Evolutionary conservation across 2,888 invertebrate genomes (phyloP).

Genomic region (Andrena camellia): DNA sequence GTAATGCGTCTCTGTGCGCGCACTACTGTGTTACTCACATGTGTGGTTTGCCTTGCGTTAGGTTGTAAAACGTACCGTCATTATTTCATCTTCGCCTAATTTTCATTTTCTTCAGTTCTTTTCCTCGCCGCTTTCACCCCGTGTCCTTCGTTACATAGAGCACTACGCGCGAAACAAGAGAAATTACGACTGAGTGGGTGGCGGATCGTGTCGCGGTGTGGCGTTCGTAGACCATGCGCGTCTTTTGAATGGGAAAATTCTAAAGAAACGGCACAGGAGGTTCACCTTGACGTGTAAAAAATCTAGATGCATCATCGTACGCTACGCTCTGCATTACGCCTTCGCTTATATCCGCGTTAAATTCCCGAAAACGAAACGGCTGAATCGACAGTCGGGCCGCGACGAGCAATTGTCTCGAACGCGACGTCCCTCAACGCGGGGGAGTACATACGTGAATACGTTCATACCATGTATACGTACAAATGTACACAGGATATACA

Average conservation of each 20-base stretch:
- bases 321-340: conserved; percentile 61
- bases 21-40: conserved; percentile 39
- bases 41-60: conserved; percentile 23
- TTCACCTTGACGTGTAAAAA: conserved; percentile 80
- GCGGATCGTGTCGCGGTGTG: conserved; percentile 33
- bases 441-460: conserved; percentile 9
- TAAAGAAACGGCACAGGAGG: conserved; percentile 72
- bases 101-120: conserved; percentile 2
- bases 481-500: conserved; percentile 2
- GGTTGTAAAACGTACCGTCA: conserved; percentile 54
- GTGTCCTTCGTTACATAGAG: conserved; percentile 42
- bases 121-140: conserved; percentile 18
- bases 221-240: conserved; percentile 33
- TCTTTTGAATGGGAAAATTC: conserved; percentile 53
- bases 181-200: conserved; percentile 27
- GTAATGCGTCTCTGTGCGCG: conserved; percentile 70
- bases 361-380: conserved; percentile 36
- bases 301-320: conserved; percentile 79
- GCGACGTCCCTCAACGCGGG: not conserved
- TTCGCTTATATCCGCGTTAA: conserved; percentile 46
- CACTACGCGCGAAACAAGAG: conserved; percentile 58
- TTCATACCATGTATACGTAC: not conserved
- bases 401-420: not conserved
- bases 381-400: conserved; percentile 17
- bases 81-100: conserved; percentile 4